Conservation (phyloP, 2,888 invertebrate species). For the Rutpela maculata region DNA sequence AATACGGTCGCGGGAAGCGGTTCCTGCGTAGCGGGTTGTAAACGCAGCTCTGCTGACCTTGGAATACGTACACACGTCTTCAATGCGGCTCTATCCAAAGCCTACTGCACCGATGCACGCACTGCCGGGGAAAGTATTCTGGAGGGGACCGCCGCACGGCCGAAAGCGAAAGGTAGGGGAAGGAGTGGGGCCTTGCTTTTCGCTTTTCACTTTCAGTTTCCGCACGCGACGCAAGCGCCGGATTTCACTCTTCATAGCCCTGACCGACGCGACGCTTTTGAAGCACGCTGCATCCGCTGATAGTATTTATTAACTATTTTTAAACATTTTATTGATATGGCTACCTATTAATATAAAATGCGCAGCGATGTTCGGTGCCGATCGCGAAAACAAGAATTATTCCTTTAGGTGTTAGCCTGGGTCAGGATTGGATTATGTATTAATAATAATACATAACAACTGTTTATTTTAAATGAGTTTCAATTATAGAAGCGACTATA, state of each 20-base stretch:
- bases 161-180: constrained; percentile 85
- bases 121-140: constrained; percentile 71
- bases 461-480: too few species aligned
- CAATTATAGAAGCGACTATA: too few species aligned
- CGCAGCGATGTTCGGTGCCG: too few species aligned
- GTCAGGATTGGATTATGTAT: too few species aligned
- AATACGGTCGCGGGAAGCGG: constrained; percentile 63
- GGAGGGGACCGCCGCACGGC: constrained; percentile 63
- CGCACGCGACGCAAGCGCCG: constrained; percentile 70
- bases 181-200: constrained; percentile 74
- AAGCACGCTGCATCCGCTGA: constrained; percentile 34
- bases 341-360: too few species aligned
- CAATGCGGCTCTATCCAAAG: constrained; percentile 75
- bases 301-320: constrained; percentile 9
- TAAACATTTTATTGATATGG: not conserved
- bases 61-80: constrained; percentile 63
- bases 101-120: constrained; percentile 79
- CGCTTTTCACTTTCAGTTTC: constrained; percentile 75
- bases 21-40: constrained; percentile 42
- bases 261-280: constrained; percentile 62
- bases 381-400: too few species aligned
- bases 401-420: too few species aligned
- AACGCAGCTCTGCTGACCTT: constrained; percentile 59
- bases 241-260: constrained; percentile 73
- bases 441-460: too few species aligned